Evolutionary conservation across 2,113 vertebrate species (phyloP).

Genomic region (Ia io): DNA sequence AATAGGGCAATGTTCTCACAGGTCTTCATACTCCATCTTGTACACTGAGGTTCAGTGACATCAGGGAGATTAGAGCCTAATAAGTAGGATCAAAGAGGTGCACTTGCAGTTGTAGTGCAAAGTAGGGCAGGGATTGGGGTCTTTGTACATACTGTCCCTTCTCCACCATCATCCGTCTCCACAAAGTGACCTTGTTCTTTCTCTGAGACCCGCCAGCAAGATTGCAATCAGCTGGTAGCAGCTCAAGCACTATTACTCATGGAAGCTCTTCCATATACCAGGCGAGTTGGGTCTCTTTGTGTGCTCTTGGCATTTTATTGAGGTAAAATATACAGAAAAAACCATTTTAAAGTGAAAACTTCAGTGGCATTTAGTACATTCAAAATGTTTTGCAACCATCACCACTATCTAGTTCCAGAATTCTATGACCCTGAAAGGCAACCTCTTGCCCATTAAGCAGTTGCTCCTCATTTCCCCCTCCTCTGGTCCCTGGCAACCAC

Average conservation of each 20-base stretch:
- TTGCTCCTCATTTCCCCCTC: neutral
- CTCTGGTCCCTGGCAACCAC: neutral
- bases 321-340: neutral
- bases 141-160: neutral
- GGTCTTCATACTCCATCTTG: neutral
- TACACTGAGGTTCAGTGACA: rapidly evolving
- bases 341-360: neutral
- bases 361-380: neutral
- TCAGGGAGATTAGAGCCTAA: neutral
- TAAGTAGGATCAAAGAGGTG: neutral
- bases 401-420: neutral
- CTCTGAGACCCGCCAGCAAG: neutral
- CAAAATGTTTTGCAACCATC: neutral
- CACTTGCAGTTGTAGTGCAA: neutral
- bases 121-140: no score
- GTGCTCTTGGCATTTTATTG: neutral
- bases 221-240: neutral
- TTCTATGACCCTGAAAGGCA: no score
- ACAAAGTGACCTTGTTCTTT: neutral
- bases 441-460: no score
- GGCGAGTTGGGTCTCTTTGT: neutral
- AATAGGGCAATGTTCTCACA: neutral
- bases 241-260: neutral
- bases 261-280: neutral
- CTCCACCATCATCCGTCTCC: neutral